Percentiles rank a stretch among this genome's conserved stretches.
phyloP scores from a whole-genome alignment of 92 coral and sea anemone species.

The Plumapathes pennacea region DNA sequence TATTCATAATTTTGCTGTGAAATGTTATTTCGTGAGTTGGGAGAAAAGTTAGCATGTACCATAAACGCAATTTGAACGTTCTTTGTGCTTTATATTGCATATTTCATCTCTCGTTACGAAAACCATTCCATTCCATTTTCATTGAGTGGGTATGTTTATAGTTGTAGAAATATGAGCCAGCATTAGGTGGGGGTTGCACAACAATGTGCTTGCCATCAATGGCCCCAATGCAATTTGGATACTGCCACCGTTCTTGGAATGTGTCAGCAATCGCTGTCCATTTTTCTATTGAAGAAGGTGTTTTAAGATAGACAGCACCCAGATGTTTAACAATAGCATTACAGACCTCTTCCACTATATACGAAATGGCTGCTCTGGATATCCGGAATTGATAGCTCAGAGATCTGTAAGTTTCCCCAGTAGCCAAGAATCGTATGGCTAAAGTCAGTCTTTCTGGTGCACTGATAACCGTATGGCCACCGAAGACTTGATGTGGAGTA shows the following conservation, averaged over 20 bases:
- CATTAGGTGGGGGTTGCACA: constrained; percentile 39
- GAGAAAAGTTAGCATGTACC: too few relatives aligned
- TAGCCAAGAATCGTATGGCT: constrained; percentile 27
- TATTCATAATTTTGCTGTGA: too few relatives aligned
- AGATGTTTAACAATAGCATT: constrained; percentile 17
- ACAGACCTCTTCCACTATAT: constrained; percentile 38
- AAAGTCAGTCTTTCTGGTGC: constrained; percentile 48
- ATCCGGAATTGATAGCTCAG: constrained; percentile 42
- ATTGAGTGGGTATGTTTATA: too few relatives aligned
- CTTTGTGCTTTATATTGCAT: too few relatives aligned
- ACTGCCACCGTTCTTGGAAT: constrained; percentile 15
- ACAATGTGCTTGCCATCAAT: constrained; percentile 42
- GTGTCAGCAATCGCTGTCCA: constrained; percentile 23
- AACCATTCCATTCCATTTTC: too few relatives aligned
- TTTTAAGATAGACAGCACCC: not conserved
- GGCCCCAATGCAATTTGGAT: constrained; percentile 33
- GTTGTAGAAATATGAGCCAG: too few relatives aligned
- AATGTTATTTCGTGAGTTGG: too few relatives aligned
- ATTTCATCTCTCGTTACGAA: too few relatives aligned
- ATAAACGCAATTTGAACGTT: too few relatives aligned
- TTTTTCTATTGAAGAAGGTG: constrained; percentile 1
- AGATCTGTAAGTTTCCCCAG: constrained; percentile 36
- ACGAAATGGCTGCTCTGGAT: constrained; percentile 24
- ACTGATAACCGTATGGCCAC: constrained; percentile 36
- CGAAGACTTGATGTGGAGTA: constrained; percentile 16